These are phyloP conservation scores for Latheticus oryzae DNA, from an alignment of 2,888 invertebrate genomes.

Conservation along the genomic window DNA sequence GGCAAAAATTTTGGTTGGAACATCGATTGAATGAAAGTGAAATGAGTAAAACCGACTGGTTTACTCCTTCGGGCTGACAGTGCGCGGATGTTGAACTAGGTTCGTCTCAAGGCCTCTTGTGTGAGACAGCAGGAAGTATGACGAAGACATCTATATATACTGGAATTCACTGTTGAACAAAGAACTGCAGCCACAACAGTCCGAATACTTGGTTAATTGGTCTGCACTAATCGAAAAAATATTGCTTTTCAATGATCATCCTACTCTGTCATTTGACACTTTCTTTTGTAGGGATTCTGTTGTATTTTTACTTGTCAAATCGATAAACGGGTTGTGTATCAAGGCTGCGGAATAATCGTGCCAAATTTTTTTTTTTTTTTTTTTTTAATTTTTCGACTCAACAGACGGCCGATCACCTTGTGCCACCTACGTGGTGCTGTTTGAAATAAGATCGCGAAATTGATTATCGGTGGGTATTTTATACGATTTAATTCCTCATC, in stretches of 20 bases:
- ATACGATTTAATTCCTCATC: too few species aligned
- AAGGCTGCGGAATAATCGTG: slow-evolving; percentile 14
- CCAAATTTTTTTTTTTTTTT: slow-evolving; percentile 25
- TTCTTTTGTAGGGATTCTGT: slow-evolving; percentile 28
- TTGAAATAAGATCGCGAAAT: too few species aligned
- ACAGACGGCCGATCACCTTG: slow-evolving; percentile 27
- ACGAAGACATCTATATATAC: slow-evolving; percentile 51
- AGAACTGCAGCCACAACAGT: slow-evolving; percentile 41
- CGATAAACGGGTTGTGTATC: slow-evolving; percentile 17
- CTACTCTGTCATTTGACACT: too few species aligned
- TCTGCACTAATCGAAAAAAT: slow-evolving; percentile 16
- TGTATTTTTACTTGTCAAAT: slow-evolving; percentile 16
- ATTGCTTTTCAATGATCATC: too few species aligned
- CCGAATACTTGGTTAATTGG: slow-evolving; percentile 36
- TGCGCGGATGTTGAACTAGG: slow-evolving; percentile 67
- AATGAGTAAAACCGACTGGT: slow-evolving; percentile 62
- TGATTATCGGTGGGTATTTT: too few species aligned
- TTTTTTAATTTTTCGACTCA: slow-evolving; percentile 19
- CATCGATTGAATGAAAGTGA: slow-evolving; percentile 63
- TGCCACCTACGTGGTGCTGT: slow-evolving; percentile 31
- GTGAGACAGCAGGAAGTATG: slow-evolving; percentile 59
- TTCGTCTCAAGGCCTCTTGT: slow-evolving; percentile 65
- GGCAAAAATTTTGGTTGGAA: slow-evolving; percentile 31
- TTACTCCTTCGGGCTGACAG: slow-evolving; percentile 49
- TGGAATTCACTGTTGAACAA: slow-evolving; percentile 43